These are phyloP conservation scores for Pipra filicauda DNA, from an alignment of 2,113 vertebrate genomes.

Conservation along the genomic window DNA sequence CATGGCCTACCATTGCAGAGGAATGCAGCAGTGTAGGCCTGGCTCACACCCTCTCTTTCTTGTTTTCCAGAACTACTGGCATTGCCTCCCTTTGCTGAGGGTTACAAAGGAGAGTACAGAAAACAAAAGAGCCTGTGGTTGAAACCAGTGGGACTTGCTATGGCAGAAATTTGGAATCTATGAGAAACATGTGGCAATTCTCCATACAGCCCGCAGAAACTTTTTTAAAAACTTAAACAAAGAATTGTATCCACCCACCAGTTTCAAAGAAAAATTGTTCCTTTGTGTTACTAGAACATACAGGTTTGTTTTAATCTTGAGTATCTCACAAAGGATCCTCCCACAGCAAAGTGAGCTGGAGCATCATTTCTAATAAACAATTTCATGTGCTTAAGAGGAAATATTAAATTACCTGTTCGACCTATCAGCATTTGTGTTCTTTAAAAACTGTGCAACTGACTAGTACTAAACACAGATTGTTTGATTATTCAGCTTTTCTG, in stretches of 20 bases:
- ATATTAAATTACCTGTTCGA: neutral
- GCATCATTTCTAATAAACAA: neutral
- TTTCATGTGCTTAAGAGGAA: neutral
- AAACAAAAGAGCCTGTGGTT: slow-evolving; percentile 75
- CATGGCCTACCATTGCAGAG: neutral
- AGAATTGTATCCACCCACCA: slow-evolving; percentile 71
- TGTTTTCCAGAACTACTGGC: slow-evolving; percentile 59
- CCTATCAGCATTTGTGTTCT: neutral
- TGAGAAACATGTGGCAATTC: slow-evolving; percentile 75
- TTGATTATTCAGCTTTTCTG: neutral
- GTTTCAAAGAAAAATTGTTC: slow-evolving; percentile 35
- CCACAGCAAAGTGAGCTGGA: neutral
- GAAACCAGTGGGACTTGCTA: slow-evolving; percentile 70
- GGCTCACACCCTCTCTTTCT: slow-evolving; percentile 26
- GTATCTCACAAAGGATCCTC: slow-evolving; percentile 50
- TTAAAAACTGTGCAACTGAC: neutral
- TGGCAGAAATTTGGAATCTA: slow-evolving; percentile 79
- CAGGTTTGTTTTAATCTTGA: slow-evolving; percentile 63
- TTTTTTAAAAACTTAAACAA: slow-evolving; percentile 23
- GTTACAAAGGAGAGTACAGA: slow-evolving; percentile 37
- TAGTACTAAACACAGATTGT: neutral
- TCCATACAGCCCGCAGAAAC: slow-evolving; percentile 59
- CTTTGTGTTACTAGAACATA: slow-evolving; percentile 74
- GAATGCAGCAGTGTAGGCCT: slow-evolving; percentile 72
- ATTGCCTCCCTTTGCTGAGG: slow-evolving; percentile 26